Conservation (phyloP, 2,888 invertebrate genomes). For the Dynastes grantii region DNA sequence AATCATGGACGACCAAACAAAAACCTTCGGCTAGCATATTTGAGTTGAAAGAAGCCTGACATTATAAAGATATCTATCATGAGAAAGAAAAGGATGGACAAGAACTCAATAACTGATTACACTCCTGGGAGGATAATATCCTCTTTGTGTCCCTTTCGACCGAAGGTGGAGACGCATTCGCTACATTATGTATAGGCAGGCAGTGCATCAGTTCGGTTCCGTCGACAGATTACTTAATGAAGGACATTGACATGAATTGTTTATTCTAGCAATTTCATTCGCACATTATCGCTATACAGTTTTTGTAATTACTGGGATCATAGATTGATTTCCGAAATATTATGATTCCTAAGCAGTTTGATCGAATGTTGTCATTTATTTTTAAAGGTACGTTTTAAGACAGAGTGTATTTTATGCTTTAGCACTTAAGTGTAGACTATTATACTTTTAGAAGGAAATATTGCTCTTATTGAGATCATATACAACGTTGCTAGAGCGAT, state of each 20-base stretch:
- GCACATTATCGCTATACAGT: slow-evolving; percentile 8
- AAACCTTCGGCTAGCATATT: slow-evolving; percentile 37
- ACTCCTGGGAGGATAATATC: slow-evolving; percentile 51
- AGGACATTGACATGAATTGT: slow-evolving; percentile 18
- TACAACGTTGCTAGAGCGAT: too few species aligned
- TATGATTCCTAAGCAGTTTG: too few species aligned
- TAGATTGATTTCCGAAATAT: not conserved
- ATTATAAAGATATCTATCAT: slow-evolving; percentile 52
- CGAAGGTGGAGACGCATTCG: slow-evolving; percentile 46
- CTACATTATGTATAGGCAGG: slow-evolving; percentile 41
- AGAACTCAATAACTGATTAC: slow-evolving; percentile 52
- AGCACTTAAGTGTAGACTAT: too few species aligned
- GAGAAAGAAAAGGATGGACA: slow-evolving; percentile 32
- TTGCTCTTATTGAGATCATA: too few species aligned
- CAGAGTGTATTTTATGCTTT: too few species aligned
- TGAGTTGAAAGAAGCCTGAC: slow-evolving; percentile 28
- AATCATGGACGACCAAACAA: slow-evolving; percentile 43
- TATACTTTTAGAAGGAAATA: too few species aligned
- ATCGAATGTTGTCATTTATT: too few species aligned
- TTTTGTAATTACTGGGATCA: not conserved
- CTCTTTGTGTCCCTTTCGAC: slow-evolving; percentile 42
- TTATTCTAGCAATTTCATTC: slow-evolving; percentile 34
- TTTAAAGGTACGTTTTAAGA: too few species aligned
- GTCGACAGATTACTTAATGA: slow-evolving; percentile 36
- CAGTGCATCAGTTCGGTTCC: slow-evolving; percentile 22